These are phyloP conservation scores for Champsocephalus gunnari DNA, from an alignment of 2,797 vertebrate species.

Conservation along the genomic window DNA sequence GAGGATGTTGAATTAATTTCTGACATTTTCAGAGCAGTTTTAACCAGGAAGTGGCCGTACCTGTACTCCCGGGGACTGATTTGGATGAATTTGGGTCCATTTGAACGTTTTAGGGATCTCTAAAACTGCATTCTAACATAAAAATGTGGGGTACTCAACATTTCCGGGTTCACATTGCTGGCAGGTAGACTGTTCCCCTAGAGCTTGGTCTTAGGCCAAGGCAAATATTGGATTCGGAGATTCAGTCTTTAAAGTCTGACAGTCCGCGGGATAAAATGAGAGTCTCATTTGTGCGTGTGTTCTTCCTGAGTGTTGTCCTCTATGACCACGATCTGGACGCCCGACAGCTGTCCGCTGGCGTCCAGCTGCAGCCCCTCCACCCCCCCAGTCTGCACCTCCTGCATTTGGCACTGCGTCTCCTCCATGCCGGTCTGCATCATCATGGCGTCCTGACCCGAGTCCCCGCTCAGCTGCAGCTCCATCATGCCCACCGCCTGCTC, in stretches of 20 bases:
- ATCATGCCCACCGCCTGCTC: constrained; percentile 78
- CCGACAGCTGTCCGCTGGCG: constrained; percentile 90
- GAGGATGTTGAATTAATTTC: too few relatives aligned
- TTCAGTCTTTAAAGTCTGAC: constrained; percentile 50
- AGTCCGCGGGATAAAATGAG: constrained; percentile 34
- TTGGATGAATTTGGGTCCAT: too few relatives aligned
- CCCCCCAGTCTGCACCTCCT: constrained; percentile 79
- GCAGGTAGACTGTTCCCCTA: constrained; percentile 8
- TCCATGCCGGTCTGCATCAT: constrained; percentile 86
- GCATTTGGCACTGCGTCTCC: constrained; percentile 73
- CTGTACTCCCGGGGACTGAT: too few relatives aligned
- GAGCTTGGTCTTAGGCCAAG: constrained; percentile 62
- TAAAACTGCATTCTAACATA: too few relatives aligned
- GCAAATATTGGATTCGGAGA: constrained; percentile 56
- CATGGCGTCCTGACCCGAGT: constrained; percentile 79
- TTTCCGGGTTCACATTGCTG: too few relatives aligned
- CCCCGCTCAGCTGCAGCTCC: constrained; percentile 79
- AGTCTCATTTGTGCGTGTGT: constrained; percentile 71
- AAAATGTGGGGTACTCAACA: too few relatives aligned
- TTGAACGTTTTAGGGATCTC: too few relatives aligned
- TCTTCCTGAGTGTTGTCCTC: constrained; percentile 84
- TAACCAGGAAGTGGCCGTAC: too few relatives aligned
- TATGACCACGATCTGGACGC: constrained; percentile 93
- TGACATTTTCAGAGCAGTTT: too few relatives aligned
- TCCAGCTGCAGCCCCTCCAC: constrained; percentile 89